Percentiles rank a stretch among this genome's conserved stretches.
phyloP scores from a whole-genome alignment of 1,140 invertebrate genomes.

The Brachionus angularis region DNA sequence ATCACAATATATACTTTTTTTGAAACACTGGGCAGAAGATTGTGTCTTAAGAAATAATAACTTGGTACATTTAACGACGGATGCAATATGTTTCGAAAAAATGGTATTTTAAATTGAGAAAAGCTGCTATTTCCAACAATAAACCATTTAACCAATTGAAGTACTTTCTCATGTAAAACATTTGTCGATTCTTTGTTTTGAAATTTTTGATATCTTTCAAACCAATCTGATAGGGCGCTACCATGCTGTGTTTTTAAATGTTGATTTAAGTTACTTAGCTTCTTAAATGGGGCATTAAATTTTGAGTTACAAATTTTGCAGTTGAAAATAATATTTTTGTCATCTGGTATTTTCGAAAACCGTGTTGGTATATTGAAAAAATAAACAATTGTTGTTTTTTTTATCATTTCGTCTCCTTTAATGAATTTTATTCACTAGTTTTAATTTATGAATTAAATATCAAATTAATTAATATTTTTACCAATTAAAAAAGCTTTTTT shows the following conservation, averaged over 20 bases:
- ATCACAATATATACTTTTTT: not conserved
- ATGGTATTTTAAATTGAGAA: not conserved
- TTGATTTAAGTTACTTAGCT: not conserved
- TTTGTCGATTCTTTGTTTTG: not conserved
- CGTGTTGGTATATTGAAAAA: not conserved
- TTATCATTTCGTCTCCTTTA: not conserved
- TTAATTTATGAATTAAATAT: not conserved
- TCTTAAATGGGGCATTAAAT: not conserved
- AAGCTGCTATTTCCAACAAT: not conserved
- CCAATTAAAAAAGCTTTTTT: conserved; percentile 4
- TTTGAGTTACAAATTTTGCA: conserved; percentile 2
- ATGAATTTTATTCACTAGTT: too few species aligned
- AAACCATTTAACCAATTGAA: conserved; percentile 7
- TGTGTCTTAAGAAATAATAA: not conserved
- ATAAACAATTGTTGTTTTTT: conserved; percentile 5
- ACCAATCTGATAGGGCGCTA: not conserved
- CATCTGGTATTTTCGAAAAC: not conserved
- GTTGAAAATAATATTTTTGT: not conserved
- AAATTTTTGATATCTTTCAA: conserved; percentile 12
- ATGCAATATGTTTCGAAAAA: not conserved
- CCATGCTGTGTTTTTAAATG: not conserved
- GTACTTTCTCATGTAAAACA: conserved; percentile 11
- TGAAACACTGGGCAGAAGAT: too few species aligned
- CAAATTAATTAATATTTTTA: not conserved
- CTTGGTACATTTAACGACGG: not conserved